Evolutionary conservation across 2,797 vertebrate genomes (phyloP), one percentile per base, ranked within the genome.

Genomic region (Taenioides sp.): DNA sequence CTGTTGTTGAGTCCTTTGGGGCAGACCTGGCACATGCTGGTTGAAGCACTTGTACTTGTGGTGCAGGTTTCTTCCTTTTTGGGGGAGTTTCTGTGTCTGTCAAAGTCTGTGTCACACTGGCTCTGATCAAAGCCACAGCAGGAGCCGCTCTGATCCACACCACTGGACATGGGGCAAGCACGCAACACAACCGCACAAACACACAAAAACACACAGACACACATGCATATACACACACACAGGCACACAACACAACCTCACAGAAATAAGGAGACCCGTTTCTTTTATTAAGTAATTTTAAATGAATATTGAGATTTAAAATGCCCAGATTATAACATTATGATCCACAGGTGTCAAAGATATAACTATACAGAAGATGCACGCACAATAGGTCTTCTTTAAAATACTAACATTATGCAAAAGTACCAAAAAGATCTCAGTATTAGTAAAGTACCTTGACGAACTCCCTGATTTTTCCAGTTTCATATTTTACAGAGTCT

Each of bases 81-180:
- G 60, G 60, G 61, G 34, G 61, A 22, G 37, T 63, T 63, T 43
- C 61, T 63, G 14, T 63, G 61, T 63, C 61, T 63, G 61, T 63
- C 61, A 63, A 37, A 43, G 34, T 63, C 61, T 22, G 61, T 63
- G 61, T 63, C 61, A 63, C 61, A 63, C 34, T 12, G 20, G 5
- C 11, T 63, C 61, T 63, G 61, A 63, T 63, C 61, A 63, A 63
- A 63, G 61, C 61, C 61, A 43, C 61, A 63, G 61, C 61, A 63
- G 61, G 61, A 43, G 61, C 34, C n/a, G 34, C 61, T 63, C 61
- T 63, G 61, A 63, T 63, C 61, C 61, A 63, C 61, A 43, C 22
- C 61, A 63, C 34, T 63, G 61, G 61, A 63, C 61, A 63, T 63
- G 20, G 61, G 34, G 31, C 61, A 63, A 34, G 34, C 61, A 63